Base-by-base conservation (phyloP, 1,140 invertebrate genomes). In the Zaprionus africanus region DNA sequence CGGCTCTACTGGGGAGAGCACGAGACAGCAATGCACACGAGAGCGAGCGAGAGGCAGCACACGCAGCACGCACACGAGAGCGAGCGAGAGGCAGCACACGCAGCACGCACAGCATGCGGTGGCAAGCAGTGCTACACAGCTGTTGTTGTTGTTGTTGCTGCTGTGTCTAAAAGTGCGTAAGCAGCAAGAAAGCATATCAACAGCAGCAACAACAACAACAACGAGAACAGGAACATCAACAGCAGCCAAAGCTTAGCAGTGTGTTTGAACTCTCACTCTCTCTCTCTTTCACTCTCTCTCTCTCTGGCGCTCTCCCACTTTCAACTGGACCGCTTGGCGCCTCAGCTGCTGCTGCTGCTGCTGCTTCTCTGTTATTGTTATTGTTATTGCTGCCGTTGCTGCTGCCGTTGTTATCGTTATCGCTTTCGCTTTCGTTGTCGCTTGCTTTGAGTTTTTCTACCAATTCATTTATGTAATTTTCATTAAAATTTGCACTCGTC, bases 391-490 rank as follows among this genome's bases (percentile, higher is more conserved):
- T 13, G 46, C 4, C 12, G 46, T 9, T 31, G 41, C 41, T 43
- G 41, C 17, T 49, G 19, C 15, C 22, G 9, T 12, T 17, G 46
- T 17, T 41, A n/a, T 46, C n/a, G 41, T 6, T 46, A 17, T 17
- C 41, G 41, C n/a, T 17, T 9, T 43, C n/a, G 41, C 7, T 46
- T n/a, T 17, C n/a, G 41, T 13, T 49, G n/a, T 13, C 11, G 9
- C 24, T 46, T 11, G 6, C 28, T 46, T 67, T 54, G 56, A 56
- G 46, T 70, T 64, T 26, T 36, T 70, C 49, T 60, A 72, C 53
- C 53, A 51, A 60, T 56, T 76, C 56, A 65, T 72, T 76, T 76
- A 76, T 76, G 60, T 76, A 67, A 77, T 66, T 73, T 72, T 60
- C 62, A 73, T 73, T 77, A 73, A 62, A 67, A 58, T 73, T 34